Percentiles rank a stretch among this genome's conserved stretches.
Conservation (phyloP, 2,888 invertebrate species). For the Teleiodes luculella region DNA sequence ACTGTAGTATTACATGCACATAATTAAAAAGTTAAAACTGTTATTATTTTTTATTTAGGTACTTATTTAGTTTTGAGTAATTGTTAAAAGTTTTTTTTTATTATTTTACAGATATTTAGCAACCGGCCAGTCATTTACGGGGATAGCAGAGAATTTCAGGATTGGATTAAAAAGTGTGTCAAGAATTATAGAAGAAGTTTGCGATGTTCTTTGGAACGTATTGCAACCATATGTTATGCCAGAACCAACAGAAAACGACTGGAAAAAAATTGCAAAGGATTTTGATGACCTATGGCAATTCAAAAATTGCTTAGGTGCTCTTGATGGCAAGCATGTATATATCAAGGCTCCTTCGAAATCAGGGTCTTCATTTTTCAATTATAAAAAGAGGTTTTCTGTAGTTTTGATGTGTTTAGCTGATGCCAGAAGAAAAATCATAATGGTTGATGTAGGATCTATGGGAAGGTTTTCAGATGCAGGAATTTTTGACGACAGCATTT, state of each 20-base stretch:
- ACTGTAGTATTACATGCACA: not conserved
- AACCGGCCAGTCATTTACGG: conserved; percentile 4
- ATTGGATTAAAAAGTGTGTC: conserved; percentile 10
- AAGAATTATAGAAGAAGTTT: conserved; percentile 10
- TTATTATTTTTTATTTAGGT: no score
- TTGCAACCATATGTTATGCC: conserved; percentile 13
- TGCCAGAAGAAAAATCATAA: conserved; percentile 1
- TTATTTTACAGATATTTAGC: conserved; percentile 17
- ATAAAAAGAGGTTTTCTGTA: conserved; percentile 4
- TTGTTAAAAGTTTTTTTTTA: no score
- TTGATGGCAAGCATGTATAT: conserved; percentile 16
- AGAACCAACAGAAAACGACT: conserved; percentile 5
- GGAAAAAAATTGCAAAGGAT: conserved; percentile 9
- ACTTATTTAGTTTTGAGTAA: no score
- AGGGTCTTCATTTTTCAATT: not conserved
- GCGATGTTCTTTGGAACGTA: conserved; percentile 7
- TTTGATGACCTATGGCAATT: conserved; percentile 12
- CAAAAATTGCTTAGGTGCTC: conserved; percentile 5
- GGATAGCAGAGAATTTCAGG: conserved; percentile 8
- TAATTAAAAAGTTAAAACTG: not conserved
- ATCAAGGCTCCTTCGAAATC: not conserved
- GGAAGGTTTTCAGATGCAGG: no score
- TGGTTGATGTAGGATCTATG: not conserved
- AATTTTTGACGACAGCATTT: no score
- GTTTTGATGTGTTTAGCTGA: not conserved